Evolutionary conservation across 2,888 invertebrate species (phyloP).

Genomic region (Leucophenga montana): DNA sequence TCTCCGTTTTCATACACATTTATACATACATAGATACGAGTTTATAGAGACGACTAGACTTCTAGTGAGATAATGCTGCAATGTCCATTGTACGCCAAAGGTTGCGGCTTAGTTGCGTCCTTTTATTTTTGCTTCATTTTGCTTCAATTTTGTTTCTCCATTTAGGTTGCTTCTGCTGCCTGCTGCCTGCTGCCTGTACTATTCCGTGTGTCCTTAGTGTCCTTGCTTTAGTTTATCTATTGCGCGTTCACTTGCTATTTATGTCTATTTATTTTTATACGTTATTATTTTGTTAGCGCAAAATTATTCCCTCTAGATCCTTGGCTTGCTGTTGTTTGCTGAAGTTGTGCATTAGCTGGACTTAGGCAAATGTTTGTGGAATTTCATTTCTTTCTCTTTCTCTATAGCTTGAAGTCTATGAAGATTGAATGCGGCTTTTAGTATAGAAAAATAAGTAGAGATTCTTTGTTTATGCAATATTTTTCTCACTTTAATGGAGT

Average conservation of each 20-base stretch:
- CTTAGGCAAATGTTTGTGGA: too few species aligned
- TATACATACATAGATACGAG: slow-evolving; percentile 19
- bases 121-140: background rate
- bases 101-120: background rate
- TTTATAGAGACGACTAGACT: background rate
- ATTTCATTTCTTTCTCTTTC: too few species aligned
- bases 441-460: too few species aligned
- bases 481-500: too few species aligned
- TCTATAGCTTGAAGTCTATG: too few species aligned
- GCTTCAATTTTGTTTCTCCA: background rate
- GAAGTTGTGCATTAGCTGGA: too few species aligned
- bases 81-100: slow-evolving; percentile 16
- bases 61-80: too few species aligned
- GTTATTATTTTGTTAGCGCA: slow-evolving; percentile 10
- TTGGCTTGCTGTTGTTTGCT: background rate
- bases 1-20: slow-evolving; percentile 18
- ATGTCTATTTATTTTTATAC: slow-evolving; percentile 41
- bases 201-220: background rate
- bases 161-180: background rate
- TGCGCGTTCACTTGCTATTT: slow-evolving; percentile 59
- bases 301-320: background rate
- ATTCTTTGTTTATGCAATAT: too few species aligned
- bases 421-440: too few species aligned
- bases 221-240: slow-evolving; percentile 57
- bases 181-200: background rate